Evolutionary conservation across 2,797 vertebrate species (phyloP).

Genomic region (Menidia menidia): DNA sequence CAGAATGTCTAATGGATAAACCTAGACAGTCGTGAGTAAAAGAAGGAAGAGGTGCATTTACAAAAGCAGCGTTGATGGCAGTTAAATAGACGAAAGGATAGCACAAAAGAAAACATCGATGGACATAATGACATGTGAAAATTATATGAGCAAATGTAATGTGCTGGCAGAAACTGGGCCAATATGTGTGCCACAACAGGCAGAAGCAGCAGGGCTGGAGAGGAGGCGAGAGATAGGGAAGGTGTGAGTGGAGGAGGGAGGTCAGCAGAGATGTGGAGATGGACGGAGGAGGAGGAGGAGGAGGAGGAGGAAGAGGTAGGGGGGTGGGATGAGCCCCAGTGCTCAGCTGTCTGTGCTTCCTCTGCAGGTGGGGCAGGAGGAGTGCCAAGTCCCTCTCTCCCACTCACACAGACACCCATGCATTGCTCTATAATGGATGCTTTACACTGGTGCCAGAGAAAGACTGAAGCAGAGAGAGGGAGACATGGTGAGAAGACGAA

Average conservation of each 20-base stretch:
- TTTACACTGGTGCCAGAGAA: constrained; percentile 84
- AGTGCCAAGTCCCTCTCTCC: constrained; percentile 84
- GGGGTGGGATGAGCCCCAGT: constrained; percentile 69
- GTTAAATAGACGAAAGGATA: constrained; percentile 14
- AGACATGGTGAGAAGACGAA: constrained; percentile 69
- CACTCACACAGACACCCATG: constrained; percentile 86
- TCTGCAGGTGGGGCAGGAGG: constrained; percentile 87
- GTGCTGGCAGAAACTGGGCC: constrained; percentile 67
- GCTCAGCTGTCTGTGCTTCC: constrained; percentile 88
- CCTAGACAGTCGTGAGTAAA: constrained; percentile 5
- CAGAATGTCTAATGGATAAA: constrained; percentile 46
- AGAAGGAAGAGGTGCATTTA: constrained; percentile 17
- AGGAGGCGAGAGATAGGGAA: constrained; percentile 54
- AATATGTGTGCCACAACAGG: constrained; percentile 68
- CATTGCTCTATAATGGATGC: constrained; percentile 86
- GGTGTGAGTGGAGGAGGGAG: constrained; percentile 79
- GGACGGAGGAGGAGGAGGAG: constrained; percentile 65
- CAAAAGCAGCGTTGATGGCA: constrained; percentile 23
- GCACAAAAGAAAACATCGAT: constrained; percentile 36
- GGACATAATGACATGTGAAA: constrained; percentile 54
- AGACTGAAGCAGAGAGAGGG: constrained; percentile 64
- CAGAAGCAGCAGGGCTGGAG: constrained; percentile 55
- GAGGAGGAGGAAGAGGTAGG: constrained; percentile 1
- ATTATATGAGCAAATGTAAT: constrained; percentile 40
- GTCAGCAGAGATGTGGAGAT: constrained; percentile 75